phyloP scores from a whole-genome alignment of 2,888 invertebrate species.

The Endomychus coccineus region DNA sequence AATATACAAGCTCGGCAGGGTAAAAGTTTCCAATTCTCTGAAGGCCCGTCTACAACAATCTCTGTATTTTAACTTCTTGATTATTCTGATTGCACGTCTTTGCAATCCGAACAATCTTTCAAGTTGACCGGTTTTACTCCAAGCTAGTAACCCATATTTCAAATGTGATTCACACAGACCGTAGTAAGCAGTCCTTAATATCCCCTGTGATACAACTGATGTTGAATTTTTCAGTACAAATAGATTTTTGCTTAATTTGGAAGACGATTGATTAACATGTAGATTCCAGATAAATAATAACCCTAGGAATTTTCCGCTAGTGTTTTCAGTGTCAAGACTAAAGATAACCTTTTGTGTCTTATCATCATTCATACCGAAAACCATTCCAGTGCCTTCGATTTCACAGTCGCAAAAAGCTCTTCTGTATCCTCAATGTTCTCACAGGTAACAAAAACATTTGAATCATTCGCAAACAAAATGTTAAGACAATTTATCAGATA shows the following conservation, averaged over 20 bases:
- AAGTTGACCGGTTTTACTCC: not conserved
- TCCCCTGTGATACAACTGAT: slow-evolving; percentile 1
- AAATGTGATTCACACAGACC: slow-evolving; percentile 5
- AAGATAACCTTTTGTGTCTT: slow-evolving; percentile 1
- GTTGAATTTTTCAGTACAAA: slow-evolving; percentile 5
- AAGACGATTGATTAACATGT: not conserved
- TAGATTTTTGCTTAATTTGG: slow-evolving; percentile 4
- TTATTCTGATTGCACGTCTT: not conserved
- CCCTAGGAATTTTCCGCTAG: slow-evolving; percentile 3
- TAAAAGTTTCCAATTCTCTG: not conserved
- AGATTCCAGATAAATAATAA: not conserved
- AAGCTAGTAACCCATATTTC: slow-evolving; percentile 3
- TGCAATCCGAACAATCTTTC: slow-evolving; percentile 3
- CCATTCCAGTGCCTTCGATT: slow-evolving; percentile 1
- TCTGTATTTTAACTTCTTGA: not conserved
- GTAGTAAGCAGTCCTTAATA: slow-evolving; percentile 1
- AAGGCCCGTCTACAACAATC: slow-evolving; percentile 5
- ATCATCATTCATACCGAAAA: not conserved
- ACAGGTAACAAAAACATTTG: not conserved
- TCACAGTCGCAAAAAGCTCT: not conserved
- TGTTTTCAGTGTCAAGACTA: not conserved
- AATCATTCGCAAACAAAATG: slow-evolving; percentile 3
- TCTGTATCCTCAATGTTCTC: not conserved
- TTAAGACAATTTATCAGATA: not conserved
- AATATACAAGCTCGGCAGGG: not conserved